Evolutionary conservation across 92 coral and sea anemone genomes (phyloP), one percentile per base, ranked within the genome.

Genomic region (Metridium senile): DNA sequence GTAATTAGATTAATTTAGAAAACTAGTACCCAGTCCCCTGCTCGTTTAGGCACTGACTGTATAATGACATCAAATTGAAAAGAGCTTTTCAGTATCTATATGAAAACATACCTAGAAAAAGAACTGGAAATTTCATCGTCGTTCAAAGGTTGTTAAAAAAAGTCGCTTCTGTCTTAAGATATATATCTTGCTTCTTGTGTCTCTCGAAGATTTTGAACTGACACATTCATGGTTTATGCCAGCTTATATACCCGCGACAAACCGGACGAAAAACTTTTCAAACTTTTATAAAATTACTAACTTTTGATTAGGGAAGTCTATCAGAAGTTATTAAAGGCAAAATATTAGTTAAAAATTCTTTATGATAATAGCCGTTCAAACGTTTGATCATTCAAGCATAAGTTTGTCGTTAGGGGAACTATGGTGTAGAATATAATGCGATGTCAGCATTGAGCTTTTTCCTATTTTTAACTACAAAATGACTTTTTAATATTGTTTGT

Each of bases 221-320:
- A 17, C 51, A 16, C 13, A 3, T 54, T 10, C 3, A 54, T 54
- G 13, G 61, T 20, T 2, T 19, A 13, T 4, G 13, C 25, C 61
- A 54, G 3, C 25, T 59, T 59, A 59, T 59, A 59, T 59, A 59
- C 8, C 6, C 11, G 8, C 22, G 8, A 39, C 6, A 21, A 6
- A 59, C 65, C 65, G 65, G 65, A 59, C 26, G 65, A 23, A 59
- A 59, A 54, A 54, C n/a, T 54, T 54, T 54, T 16, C 23, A 22
- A 1, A 25, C 26, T 11, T 19, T 8, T 11, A 6, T 59, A 59
- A 59, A 59, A 59, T 1, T 59, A 1, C 1, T 59, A 10, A 59
- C 8, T 26, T 53, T 19, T 53, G n/a, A 53, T 8, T 17, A 17
- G 59, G 31, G 27, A 59, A 59, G 65, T 8, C 1, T 19, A 26